Percentiles rank a stretch among this genome's conserved stretches.
These are phyloP conservation scores for Lapara coniferarum DNA, from an alignment of 2,888 invertebrate genomes.

Conservation along the genomic window DNA sequence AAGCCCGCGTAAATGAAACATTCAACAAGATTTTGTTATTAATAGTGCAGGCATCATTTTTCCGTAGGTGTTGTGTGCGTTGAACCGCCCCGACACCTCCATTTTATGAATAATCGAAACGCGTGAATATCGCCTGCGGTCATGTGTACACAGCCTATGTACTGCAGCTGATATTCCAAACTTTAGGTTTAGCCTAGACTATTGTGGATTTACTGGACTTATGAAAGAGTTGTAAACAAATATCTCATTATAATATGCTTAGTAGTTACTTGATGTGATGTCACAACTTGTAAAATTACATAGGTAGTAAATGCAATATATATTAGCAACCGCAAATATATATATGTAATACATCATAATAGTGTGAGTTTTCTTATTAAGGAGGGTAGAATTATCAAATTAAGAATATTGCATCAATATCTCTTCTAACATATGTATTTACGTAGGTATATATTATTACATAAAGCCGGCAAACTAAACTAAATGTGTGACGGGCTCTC, in stretches of 20 bases:
- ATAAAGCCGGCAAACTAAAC: conserved; percentile 11
- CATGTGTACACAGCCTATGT: conserved; percentile 51
- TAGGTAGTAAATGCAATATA: too few species aligned
- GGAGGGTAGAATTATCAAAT: too few species aligned
- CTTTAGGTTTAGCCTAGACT: conserved; percentile 4
- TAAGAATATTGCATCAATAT: too few species aligned
- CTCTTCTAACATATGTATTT: too few species aligned
- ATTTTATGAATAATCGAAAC: conserved; percentile 63
- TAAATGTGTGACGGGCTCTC: conserved; percentile 33
- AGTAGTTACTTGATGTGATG: too few species aligned
- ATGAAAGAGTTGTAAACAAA: too few species aligned
- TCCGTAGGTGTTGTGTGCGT: conserved; percentile 1
- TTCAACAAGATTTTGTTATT: not conserved
- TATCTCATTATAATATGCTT: too few species aligned
- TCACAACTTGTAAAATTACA: too few species aligned
- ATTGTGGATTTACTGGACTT: too few species aligned
- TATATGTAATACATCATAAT: too few species aligned
- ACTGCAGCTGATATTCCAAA: conserved; percentile 37
- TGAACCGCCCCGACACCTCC: conserved; percentile 55
- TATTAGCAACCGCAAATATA: too few species aligned
- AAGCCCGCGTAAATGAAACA: not conserved
- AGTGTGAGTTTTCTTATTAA: too few species aligned
- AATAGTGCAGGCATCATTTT: conserved; percentile 7
- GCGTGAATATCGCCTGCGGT: conserved; percentile 56
- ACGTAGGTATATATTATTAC: not conserved